These are phyloP conservation scores for Mellilla xanthometata DNA, from an alignment of 2,888 invertebrate genomes.

Conservation along the genomic window DNA sequence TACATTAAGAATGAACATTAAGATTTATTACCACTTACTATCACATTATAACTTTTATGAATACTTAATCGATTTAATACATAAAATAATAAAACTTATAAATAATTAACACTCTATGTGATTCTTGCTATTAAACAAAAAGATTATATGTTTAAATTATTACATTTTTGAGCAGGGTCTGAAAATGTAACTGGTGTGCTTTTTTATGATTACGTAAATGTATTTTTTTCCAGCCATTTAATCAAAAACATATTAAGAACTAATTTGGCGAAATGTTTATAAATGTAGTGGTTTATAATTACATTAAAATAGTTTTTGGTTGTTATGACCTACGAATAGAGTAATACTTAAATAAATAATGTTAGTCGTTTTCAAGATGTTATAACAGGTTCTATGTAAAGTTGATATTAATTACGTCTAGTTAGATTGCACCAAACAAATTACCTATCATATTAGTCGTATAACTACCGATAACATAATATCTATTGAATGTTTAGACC, in stretches of 20 bases:
- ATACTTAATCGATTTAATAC: slow-evolving; percentile 31
- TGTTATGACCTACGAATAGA: too few species aligned
- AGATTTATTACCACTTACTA: slow-evolving; percentile 70
- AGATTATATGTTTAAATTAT: too few species aligned
- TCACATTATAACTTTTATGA: slow-evolving; percentile 58
- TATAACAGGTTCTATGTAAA: neutral
- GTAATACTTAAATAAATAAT: too few species aligned
- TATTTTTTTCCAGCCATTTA: too few species aligned
- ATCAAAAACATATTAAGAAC: too few species aligned
- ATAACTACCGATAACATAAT: slow-evolving; percentile 1
- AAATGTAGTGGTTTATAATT: too few species aligned
- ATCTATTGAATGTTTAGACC: neutral
- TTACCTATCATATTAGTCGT: neutral
- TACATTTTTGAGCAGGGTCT: too few species aligned
- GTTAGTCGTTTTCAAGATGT: too few species aligned
- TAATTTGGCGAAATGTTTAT: too few species aligned
- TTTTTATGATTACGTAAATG: too few species aligned
- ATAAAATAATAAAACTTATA: slow-evolving; percentile 60
- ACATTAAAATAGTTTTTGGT: too few species aligned
- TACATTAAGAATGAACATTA: slow-evolving; percentile 17
- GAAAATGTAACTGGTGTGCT: too few species aligned
- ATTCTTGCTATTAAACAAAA: neutral
- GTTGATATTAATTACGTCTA: slow-evolving; percentile 4
- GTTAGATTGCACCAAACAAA: neutral
- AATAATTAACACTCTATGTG: slow-evolving; percentile 63